Evolutionary conservation across 1,140 invertebrate genomes (phyloP), one percentile per base, ranked within the genome.

Genomic region (Teleogryllus occipitalis): DNA sequence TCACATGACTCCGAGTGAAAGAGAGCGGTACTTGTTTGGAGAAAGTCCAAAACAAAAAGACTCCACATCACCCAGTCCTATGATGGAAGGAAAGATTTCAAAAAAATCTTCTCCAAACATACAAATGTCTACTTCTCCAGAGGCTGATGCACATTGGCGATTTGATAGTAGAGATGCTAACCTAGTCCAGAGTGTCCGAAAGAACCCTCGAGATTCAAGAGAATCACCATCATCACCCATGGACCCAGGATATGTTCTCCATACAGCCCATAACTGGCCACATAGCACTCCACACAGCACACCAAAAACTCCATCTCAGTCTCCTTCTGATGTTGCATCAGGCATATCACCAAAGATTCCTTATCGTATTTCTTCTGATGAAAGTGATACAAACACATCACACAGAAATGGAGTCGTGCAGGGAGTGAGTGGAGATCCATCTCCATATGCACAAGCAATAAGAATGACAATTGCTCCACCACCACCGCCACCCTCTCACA

Each of bases 231-330:
- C 78, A 18, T 75, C 80, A 39, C 80, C 80, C 47, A 47, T 47
- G 47, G 80, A 81, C 47, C 80, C 80, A 39, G 80, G 80, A 39
- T 81, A 73, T 75, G 80, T 81, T n/a, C 39, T 79, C n/a, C 78
- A 81, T 22, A 76, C 80, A 46, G 80, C 80, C 21, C 46, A 54
- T 21, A 78, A 81, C 48, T 81, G 80, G 80, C 80, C 80, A 39
- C 65, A 79, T 6, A 47, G 46, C 27, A 74, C 77, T 0, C 75
- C 79, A 12, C 65, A 81, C 21, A 47, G 46, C n/a, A 74, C 77
- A 0, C 75, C 79, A 12, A 80, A 76, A 77, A 80, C 79, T 47
- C 79, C 79, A 39, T 76, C 76, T 22, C 79, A 80, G 15, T 76
- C 79, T n/a, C 79, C 79, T 39, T 18, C n/a, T 8, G 65, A 72